These are phyloP conservation scores for Sinocyclocheilus grahami DNA, from an alignment of 2,113 vertebrate species.

Conservation along the genomic window DNA sequence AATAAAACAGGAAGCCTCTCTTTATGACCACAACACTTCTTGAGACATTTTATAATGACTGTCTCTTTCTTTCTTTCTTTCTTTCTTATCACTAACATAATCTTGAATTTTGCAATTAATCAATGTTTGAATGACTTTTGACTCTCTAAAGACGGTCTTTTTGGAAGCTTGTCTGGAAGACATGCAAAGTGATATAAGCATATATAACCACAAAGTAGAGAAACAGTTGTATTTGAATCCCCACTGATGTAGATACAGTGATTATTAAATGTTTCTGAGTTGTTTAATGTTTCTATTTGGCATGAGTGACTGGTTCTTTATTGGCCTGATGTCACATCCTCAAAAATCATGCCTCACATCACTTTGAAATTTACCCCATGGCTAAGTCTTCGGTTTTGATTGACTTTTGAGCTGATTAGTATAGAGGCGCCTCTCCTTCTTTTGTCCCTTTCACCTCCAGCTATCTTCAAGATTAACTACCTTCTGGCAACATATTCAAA, in stretches of 20 bases:
- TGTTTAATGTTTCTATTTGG: not conserved
- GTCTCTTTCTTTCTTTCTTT: too few relatives aligned
- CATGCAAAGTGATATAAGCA: not conserved
- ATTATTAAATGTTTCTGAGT: not conserved
- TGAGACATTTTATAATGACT: not conserved
- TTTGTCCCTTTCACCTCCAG: conserved; percentile 35
- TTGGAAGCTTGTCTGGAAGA: not conserved
- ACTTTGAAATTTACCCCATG: not conserved
- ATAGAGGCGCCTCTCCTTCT: conserved; percentile 43
- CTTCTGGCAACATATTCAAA: conserved; percentile 50
- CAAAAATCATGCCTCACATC: conserved; percentile 10
- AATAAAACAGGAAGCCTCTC: not conserved
- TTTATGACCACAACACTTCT: not conserved
- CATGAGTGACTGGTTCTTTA: not conserved
- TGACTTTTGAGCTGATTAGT: conserved; percentile 50
- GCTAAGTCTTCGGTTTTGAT: conserved; percentile 2
- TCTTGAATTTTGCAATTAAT: not conserved
- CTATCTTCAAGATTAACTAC: conserved; percentile 45
- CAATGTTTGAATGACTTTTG: not conserved
- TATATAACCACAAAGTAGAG: not conserved
- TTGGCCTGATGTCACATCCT: not conserved
- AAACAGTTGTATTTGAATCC: not conserved
- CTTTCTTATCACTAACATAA: not conserved
- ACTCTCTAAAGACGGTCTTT: too few relatives aligned
- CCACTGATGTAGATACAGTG: not conserved